Evolutionary conservation across 2,797 vertebrate genomes (phyloP), one percentile per base, ranked within the genome.

Genomic region (Artibeus jamaicensis): DNA sequence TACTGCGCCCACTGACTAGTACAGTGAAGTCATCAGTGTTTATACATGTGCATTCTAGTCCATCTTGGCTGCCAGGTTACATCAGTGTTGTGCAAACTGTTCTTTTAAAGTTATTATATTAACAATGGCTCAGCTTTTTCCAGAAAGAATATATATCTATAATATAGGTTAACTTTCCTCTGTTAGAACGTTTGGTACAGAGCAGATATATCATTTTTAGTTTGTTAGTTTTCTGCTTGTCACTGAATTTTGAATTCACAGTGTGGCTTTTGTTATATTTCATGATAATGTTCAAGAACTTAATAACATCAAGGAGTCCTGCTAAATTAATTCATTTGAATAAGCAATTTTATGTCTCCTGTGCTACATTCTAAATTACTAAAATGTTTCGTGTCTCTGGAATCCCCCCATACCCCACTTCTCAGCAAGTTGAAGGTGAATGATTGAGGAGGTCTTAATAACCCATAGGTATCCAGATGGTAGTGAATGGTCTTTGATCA

Each of bases 361-460:
- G 21, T 86, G 42, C 42, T 48, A 55, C 10, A 85, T 81, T 92
- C 26, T 18, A 85, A 53, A 70, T 85, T 73, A 15, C 71, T 74
- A 62, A 62, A 48, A 87, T 68, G 8, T 39, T 93, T 74, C 62
- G 2, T 71, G 73, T 76, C 55, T 76, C 67, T 89, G 5, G 16
- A 53, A 87, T 67, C 34, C 3, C 10, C n/a, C 9, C 37, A 2
- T 21, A 5, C 21, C 4, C 22, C 8, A 93, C 92, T 83, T 83
- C 39, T 94, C 76, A 78, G 86, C 96, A 2, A 74, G 9, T 42
- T 93, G 74, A 83, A 88, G 87, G 67, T 96, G 79, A 97, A 97
- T 93, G 32, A 78, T 15, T 93, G 71, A 92, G 67, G 50, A 91
- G 37, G 12, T 67, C 44, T 32, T 95, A 92, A 92, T 94, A 98